phyloP scores from a whole-genome alignment of 2,797 vertebrate species.

The Uromys caudimaculatus region DNA sequence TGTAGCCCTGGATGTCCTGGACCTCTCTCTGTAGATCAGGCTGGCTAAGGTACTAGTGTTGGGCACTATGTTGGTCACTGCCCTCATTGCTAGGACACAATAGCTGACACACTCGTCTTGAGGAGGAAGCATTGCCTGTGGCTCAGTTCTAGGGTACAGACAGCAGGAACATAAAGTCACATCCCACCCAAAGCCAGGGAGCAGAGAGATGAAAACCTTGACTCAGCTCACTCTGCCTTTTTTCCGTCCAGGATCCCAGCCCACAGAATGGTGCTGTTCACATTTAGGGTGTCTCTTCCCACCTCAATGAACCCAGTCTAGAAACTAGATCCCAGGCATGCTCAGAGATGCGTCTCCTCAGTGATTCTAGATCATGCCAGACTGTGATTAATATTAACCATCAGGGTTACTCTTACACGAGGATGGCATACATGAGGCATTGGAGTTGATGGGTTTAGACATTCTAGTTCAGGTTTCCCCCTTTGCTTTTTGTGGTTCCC shows the following conservation, averaged over 20 bases:
- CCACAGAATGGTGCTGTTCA: not conserved
- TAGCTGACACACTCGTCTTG: not conserved
- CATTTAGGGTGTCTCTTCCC: not conserved
- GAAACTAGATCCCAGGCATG: not conserved
- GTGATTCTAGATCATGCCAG: not conserved
- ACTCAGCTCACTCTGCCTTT: not conserved
- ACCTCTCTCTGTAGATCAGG: not conserved
- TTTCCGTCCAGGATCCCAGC: not conserved
- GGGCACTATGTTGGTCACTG: not conserved
- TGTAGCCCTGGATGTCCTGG: not conserved
- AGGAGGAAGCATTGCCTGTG: not conserved
- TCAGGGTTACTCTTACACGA: not conserved
- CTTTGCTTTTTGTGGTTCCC: not conserved
- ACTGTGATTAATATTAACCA: not conserved
- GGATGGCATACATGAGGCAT: not conserved
- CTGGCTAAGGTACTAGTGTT: not conserved
- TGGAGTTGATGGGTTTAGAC: not conserved
- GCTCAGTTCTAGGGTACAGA: not conserved
- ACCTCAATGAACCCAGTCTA: not conserved
- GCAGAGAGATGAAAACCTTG: not conserved
- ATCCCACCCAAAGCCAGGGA: not conserved
- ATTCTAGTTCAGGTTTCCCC: not conserved
- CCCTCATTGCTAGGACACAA: not conserved
- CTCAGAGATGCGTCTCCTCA: not conserved
- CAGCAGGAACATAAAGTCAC: not conserved